Conservation (phyloP, 2,113 vertebrate genomes). For the Clarias gariepinus region DNA sequence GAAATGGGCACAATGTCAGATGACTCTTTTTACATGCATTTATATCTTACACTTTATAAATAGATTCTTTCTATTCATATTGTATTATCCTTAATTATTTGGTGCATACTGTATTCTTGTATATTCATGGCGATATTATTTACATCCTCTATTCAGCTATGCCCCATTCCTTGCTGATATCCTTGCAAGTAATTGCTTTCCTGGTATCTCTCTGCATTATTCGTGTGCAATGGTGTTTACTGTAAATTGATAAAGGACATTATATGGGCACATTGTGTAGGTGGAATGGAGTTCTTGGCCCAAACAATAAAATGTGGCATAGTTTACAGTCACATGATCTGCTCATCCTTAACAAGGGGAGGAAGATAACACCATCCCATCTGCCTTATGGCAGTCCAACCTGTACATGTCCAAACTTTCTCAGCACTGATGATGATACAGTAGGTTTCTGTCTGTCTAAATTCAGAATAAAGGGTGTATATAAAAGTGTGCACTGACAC, state of each 20-base stretch:
- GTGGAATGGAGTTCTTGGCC: conserved; percentile 40
- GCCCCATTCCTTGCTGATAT: conserved; percentile 61
- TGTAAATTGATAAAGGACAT: conserved; percentile 76
- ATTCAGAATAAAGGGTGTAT: neutral
- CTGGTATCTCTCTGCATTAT: conserved; percentile 73
- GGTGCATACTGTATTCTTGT: conserved; percentile 46
- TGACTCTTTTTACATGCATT: conserved; percentile 60
- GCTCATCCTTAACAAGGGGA: conserved; percentile 31
- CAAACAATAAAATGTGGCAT: conserved; percentile 48
- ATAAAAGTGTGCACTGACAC: conserved; percentile 9
- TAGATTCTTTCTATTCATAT: conserved; percentile 57
- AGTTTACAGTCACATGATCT: conserved; percentile 48
- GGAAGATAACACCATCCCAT: conserved; percentile 47
- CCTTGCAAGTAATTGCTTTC: conserved; percentile 70
- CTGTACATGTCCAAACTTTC: conserved; percentile 35
- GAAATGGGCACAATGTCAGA: conserved; percentile 62
- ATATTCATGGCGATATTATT: conserved; percentile 59
- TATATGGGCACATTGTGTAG: conserved; percentile 69
- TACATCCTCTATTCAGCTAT: conserved; percentile 64
- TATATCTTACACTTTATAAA: conserved; percentile 62
- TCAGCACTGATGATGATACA: neutral
- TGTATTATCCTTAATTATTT: conserved; percentile 61
- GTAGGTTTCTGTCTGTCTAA: neutral
- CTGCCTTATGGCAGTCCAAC: conserved; percentile 48
- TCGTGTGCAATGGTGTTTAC: conserved; percentile 68